Evolutionary conservation across 2,113 vertebrate genomes (phyloP).

Genomic region (Galeopterus variegatus): DNA sequence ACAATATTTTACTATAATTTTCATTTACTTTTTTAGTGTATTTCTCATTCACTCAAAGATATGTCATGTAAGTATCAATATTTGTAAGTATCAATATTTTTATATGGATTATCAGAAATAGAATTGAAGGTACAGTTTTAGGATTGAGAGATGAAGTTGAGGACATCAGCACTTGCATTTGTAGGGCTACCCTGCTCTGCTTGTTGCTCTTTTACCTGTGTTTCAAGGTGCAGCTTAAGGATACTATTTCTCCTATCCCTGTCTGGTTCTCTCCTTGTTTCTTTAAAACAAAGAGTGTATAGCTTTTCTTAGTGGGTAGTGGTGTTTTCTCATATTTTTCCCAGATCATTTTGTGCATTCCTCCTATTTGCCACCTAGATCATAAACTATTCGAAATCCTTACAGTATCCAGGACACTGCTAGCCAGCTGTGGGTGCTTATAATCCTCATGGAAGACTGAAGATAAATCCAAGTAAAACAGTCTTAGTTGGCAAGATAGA

Average conservation of each 20-base stretch:
- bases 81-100: not conserved
- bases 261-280: not conserved
- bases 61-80: not conserved
- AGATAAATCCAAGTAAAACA: not conserved
- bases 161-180: not conserved
- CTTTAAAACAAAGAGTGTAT: not conserved
- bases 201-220: not conserved
- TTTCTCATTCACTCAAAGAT: not conserved
- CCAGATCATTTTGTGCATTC: not conserved
- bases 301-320: not conserved
- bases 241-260: not conserved
- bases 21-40: not conserved
- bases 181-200: not conserved
- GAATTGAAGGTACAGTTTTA: not conserved
- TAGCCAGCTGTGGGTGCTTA: not conserved
- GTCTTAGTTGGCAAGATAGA: not conserved
- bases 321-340: conserved; percentile 29
- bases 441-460: not conserved
- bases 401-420: not conserved
- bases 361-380: not conserved
- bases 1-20: not conserved
- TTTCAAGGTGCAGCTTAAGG: not conserved
- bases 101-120: not conserved
- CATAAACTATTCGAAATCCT: not conserved
- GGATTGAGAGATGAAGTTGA: not conserved